Base-by-base conservation (phyloP, 2,113 vertebrate genomes). In the Eupsittula cactorum region DNA sequence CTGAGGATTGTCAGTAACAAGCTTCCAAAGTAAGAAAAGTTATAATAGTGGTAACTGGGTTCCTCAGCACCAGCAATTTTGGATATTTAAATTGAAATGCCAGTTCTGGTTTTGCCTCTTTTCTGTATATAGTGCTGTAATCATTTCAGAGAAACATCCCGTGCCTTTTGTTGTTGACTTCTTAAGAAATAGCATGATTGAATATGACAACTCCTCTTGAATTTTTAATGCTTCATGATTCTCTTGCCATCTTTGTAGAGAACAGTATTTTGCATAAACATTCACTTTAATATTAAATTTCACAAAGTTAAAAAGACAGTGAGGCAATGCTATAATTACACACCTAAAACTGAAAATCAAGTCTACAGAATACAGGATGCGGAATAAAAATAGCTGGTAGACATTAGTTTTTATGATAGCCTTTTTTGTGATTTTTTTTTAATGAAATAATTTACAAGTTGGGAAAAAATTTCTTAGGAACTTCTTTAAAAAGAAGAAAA, bases 61-160 rank as follows among this genome's bases (percentile, higher is more conserved):
- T 86, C 39, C 60, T 90, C 16, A 6, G 39, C 29, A 84, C 23
- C 19, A 68, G 73, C 24, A 82, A 69, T 92, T 94, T 68, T 41
- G 19, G 39, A n/a, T 93, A 86, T 86, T 84, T 49, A 92, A 88
- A 95, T 91, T 93, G 88, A 96, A 93, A 88, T 62, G 73, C n/a
- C 90, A 84, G 50, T 79, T 94, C 70, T 79, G 62, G 1, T 89
- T 91, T 95, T 79, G 57, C 62, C 41, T 94, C 52, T 73, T 84
- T 57, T 57, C 89, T 79, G 28, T 39, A 79, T 28, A 71, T 19
- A 91, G 37, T 52, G 44, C 39, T 82, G 60, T 82, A 69, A 81
- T 81, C 19, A 86, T 69, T 78, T 41, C 39, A 55, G 52, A 86
- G 78, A 90, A 96, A 94, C 88, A 96, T 81, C 33, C 50, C 19